Evolutionary conservation across 2,113 vertebrate species (phyloP).

Genomic region (Cnemophilus loriae): DNA sequence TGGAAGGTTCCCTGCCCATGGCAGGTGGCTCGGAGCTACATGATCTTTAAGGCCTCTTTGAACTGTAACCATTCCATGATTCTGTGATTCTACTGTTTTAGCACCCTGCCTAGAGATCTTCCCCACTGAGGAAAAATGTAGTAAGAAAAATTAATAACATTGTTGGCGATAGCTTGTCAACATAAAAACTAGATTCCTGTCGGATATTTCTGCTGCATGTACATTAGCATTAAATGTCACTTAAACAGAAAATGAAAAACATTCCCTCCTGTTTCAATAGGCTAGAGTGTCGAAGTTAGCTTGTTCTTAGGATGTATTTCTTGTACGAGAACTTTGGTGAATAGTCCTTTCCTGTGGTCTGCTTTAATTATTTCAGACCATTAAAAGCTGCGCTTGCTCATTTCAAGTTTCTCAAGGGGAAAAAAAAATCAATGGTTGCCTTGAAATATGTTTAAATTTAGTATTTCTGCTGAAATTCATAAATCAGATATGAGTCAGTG

Average conservation of each 20-base stretch:
- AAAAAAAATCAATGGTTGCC: neutral
- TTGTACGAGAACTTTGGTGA: neutral
- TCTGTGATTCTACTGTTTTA: neutral
- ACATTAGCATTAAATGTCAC: neutral
- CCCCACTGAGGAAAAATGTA: neutral
- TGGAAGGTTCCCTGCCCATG: neutral
- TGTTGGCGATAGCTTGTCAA: neutral
- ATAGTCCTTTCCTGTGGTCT: neutral
- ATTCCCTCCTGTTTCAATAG: neutral
- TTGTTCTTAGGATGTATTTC: neutral
- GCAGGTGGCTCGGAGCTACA: neutral
- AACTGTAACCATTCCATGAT: neutral
- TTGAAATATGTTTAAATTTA: neutral
- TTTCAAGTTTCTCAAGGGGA: neutral
- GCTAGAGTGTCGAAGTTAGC: neutral
- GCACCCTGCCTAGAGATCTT: neutral
- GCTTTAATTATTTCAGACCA: slow-evolving; percentile 37
- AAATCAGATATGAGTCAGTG: neutral
- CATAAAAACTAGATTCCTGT: neutral
- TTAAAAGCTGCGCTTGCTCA: neutral
- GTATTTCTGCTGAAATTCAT: neutral
- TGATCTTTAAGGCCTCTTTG: neutral
- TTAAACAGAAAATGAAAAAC: slow-evolving; percentile 30
- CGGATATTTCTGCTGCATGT: neutral
- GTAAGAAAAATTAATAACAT: slow-evolving; percentile 26